Base-by-base conservation (phyloP, 2,888 invertebrate genomes). In the Drosophila melanosoma region DNA sequence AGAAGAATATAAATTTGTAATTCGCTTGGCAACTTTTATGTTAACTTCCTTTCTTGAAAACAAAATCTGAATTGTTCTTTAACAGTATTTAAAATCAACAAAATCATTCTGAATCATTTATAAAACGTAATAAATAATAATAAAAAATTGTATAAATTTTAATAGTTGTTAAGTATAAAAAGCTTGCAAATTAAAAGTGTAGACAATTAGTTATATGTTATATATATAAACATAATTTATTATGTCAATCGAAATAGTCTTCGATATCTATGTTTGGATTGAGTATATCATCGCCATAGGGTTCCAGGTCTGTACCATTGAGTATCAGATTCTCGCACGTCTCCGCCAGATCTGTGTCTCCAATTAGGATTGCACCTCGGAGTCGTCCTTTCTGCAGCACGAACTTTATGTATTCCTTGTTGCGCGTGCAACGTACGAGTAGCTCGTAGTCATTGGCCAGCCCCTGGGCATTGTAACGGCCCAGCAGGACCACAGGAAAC, bases 311-410 rank as follows among this genome's bases (percentile, higher is more conserved):
- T 69, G 98, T 95, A 92, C 98, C 97, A 94, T 99, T 98, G 38
- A 99, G 94, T 90, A 99, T 99, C 72, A 99, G 94, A 94, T 99
- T 99, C 94, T 99, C 99, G 93, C 98, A 98, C 92, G 98, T 99
- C 94, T 99, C 99, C 92, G 99, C 99, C 72, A 99, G 94, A 91
- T 98, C 98, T 0, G 99, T 99, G 81, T 99, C 98, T 0, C 99
- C 99, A 83, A 99, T 97, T 35, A 99, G 94, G 82, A 99, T 96
- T 32, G 98, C 99, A 42, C 99, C 99, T 91, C 98, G 97, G 90
- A 99, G 94, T 89, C 95, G 95, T 32, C 97, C 97, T 91, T 98
- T 94, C 85, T 96, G 95, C 76, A 99, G 91, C 2, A 99, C 95
- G 89, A 98, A 96, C 93, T 99, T 99, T 3, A 99, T 95, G 92